Conservation (phyloP, 2,113 vertebrate genomes). For the Cyphomyrus discorhynchus region DNA sequence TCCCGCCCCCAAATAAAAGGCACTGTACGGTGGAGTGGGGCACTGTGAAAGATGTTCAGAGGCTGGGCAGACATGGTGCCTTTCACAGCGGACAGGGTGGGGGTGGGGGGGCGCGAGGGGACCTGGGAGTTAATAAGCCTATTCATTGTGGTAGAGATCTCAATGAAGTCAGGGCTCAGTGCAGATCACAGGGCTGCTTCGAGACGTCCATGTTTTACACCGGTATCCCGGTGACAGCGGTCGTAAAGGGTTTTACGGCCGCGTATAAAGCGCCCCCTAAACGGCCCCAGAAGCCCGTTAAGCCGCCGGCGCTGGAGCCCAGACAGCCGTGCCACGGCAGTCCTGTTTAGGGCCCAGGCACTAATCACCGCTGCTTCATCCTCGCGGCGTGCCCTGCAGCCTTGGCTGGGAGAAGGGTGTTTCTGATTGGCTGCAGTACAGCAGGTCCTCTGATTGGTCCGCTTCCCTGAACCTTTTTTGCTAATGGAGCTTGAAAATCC, state of each 20-base stretch:
- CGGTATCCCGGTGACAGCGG: conserved; percentile 25
- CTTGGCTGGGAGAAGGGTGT: not conserved
- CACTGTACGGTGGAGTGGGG: not conserved
- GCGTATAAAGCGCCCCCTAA: conserved; percentile 31
- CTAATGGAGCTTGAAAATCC: not conserved
- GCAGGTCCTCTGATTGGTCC: not conserved
- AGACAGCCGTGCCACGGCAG: not conserved
- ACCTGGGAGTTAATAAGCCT: not conserved
- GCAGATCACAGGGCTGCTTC: conserved; percentile 4
- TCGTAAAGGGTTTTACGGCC: conserved; percentile 33
- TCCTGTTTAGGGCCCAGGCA: not conserved
- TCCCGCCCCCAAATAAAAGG: not conserved
- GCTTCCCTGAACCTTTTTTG: not conserved
- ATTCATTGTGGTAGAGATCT: not conserved
- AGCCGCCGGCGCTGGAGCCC: conserved; percentile 15
- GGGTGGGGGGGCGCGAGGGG: not conserved
- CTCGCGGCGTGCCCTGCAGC: not conserved
- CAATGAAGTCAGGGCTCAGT: conserved; percentile 12
- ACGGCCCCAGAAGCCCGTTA: conserved; percentile 24
- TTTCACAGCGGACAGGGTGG: not conserved
- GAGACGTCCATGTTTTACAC: conserved; percentile 17
- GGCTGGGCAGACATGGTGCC: not conserved
- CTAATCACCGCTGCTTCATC: not conserved
- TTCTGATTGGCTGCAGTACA: not conserved
- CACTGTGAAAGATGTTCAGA: not conserved